Evolutionary conservation across 2,888 invertebrate genomes (phyloP), one percentile per base, ranked within the genome.

Genomic region (Cepaea hortensis): DNA sequence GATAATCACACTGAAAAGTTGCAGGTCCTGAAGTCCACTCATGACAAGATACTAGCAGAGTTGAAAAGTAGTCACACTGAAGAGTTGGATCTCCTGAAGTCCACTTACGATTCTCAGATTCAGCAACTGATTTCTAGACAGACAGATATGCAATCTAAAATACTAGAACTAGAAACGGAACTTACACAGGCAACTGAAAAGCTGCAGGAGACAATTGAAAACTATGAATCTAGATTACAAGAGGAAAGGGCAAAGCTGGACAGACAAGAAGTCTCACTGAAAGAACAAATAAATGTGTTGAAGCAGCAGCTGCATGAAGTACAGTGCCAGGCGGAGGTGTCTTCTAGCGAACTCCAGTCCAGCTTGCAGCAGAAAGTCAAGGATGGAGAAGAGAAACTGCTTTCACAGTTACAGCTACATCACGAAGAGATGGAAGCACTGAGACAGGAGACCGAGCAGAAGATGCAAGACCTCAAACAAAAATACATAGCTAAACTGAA

Each of bases 161-260:
- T 92, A 18, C 91, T 90, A 61, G 90, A 91, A 75, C 87, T 93
- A 11, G 92, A 91, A 77, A 91, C 90, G 20, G 92, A 93, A 85
- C 88, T 93, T 50, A 88, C 88, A 3, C 89, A 90, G 50, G 91
- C 92, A 18, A 93, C 93, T 87, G 90, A 92, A 55, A 91, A 91
- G 72, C 85, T 93, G 23, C 91, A 91, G 85, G 93, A 93, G 48
- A 91, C 91, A 86, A 92, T 92, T 70, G 91, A 92, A 85, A 90
- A 87, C 80, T 92, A 93, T 88, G 93, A 93, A 82, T 90, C 81
- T 85, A 91, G 91, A 75, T 88, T 93, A 35, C 91, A 91, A 62
- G 91, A 91, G 48, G 90, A 91, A 55, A 90, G 90, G 61, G 83
- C 76, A 55, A 91, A 90, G 82, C 79, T 91, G 3, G 91, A 91